phyloP scores from a whole-genome alignment of 1,140 invertebrate species.

The Pogonus chalceus region DNA sequence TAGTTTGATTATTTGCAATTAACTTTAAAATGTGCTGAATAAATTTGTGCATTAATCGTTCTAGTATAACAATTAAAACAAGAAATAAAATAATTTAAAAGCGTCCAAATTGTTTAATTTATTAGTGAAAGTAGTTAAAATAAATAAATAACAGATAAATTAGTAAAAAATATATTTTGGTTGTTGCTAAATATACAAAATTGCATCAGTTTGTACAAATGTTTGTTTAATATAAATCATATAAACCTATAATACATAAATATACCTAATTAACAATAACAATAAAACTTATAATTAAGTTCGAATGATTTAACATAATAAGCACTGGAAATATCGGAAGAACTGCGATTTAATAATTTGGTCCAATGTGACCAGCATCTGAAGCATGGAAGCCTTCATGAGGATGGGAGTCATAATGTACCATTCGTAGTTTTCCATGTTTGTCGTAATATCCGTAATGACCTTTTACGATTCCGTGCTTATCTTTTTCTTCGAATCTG shows the following conservation, averaged over 20 bases:
- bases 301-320: background rate
- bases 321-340: background rate
- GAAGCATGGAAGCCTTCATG: slow-evolving; percentile 53
- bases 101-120: no score
- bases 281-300: background rate
- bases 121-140: no score
- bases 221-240: no score
- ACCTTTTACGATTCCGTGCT: slow-evolving; percentile 65
- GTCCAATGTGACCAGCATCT: background rate
- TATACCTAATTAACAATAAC: background rate
- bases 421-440: slow-evolving; percentile 63
- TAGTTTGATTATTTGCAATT: no score
- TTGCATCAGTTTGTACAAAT: background rate
- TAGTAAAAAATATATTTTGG: slow-evolving; percentile 6
- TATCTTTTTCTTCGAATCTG: slow-evolving; percentile 67
- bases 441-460: slow-evolving; percentile 77
- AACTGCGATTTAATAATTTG: background rate
- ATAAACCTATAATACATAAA: background rate
- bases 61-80: no score
- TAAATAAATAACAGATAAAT: no score
- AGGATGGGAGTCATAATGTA: slow-evolving; percentile 67
- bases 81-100: no score
- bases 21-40: no score
- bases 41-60: no score
- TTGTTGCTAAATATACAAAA: background rate